phyloP scores from a whole-genome alignment of 1,140 invertebrate genomes.

The Stenopsyche tienmushanensis region DNA sequence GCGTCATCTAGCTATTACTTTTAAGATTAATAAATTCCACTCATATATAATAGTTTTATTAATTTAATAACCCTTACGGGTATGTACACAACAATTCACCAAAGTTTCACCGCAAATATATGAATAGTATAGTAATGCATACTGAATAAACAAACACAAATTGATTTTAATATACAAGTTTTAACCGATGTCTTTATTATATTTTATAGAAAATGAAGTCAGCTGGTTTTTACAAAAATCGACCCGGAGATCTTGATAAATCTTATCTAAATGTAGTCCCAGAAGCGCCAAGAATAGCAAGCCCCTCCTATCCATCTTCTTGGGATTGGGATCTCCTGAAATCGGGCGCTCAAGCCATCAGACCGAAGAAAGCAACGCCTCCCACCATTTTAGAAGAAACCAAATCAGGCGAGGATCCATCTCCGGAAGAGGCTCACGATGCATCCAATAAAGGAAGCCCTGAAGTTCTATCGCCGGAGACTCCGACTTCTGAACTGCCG shows the following conservation, averaged over 20 bases:
- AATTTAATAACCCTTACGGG: no score
- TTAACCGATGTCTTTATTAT: no score
- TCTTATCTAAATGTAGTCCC: conserved; percentile 68
- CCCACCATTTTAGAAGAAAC: conserved; percentile 5
- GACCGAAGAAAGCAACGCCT: conserved; percentile 17
- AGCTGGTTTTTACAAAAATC: conserved; percentile 74
- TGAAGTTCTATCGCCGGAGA: conserved; percentile 13
- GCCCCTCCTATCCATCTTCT: conserved; percentile 62
- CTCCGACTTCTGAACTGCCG: conserved; percentile 18
- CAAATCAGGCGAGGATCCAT: neutral
- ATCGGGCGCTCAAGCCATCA: conserved; percentile 26
- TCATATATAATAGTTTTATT: no score
- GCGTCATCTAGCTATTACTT: no score
- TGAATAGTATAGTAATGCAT: no score
- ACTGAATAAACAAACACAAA: no score
- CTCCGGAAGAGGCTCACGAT: neutral
- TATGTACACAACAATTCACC: no score
- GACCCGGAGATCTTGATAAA: conserved; percentile 72
- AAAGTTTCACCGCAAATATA: no score
- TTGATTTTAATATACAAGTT: no score
- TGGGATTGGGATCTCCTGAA: conserved; percentile 74
- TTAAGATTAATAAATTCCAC: no score
- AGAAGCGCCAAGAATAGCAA: conserved; percentile 74
- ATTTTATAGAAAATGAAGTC: conserved; percentile 79
- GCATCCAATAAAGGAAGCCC: neutral